Conservation (phyloP, 2,888 invertebrate species). For the Tachystola acroxantha region DNA sequence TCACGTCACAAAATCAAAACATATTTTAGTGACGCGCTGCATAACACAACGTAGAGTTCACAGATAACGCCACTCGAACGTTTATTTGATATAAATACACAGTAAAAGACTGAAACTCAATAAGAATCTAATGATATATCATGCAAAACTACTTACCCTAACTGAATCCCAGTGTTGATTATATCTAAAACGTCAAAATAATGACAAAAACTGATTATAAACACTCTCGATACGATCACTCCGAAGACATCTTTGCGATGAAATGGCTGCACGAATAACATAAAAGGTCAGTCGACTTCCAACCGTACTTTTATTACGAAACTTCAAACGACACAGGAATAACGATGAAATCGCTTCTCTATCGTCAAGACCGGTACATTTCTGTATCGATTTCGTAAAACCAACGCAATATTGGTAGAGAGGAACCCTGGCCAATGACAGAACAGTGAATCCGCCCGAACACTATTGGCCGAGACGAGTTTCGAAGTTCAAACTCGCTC, state of each 20-base stretch:
- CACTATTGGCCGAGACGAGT: slow-evolving; percentile 69
- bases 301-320: slow-evolving; percentile 44
- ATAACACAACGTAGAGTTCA: slow-evolving; percentile 22
- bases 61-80: slow-evolving; percentile 8
- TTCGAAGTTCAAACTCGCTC: slow-evolving; percentile 76
- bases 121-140: slow-evolving; percentile 3
- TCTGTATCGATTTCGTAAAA: slow-evolving; percentile 54
- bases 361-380: slow-evolving; percentile 15
- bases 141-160: slow-evolving; percentile 41
- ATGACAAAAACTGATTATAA: slow-evolving; percentile 55
- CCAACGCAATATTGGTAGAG: slow-evolving; percentile 40
- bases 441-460: slow-evolving; percentile 48
- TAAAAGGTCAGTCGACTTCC: slow-evolving; percentile 50
- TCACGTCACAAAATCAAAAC: slow-evolving; percentile 31
- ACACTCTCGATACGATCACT: slow-evolving; percentile 54
- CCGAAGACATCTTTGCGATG: slow-evolving; percentile 64
- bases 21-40: slow-evolving; percentile 36
- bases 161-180: slow-evolving; percentile 34
- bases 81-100: not conserved
- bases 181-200: slow-evolving; percentile 54
- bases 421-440: slow-evolving; percentile 57
- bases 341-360: slow-evolving; percentile 29
- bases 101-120: not conserved
- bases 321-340: slow-evolving; percentile 24
- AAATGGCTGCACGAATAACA: slow-evolving; percentile 66